Evolutionary conservation across 2,888 invertebrate species (phyloP), one percentile per base, ranked within the genome.

Genomic region (Cataglyphis livida): DNA sequence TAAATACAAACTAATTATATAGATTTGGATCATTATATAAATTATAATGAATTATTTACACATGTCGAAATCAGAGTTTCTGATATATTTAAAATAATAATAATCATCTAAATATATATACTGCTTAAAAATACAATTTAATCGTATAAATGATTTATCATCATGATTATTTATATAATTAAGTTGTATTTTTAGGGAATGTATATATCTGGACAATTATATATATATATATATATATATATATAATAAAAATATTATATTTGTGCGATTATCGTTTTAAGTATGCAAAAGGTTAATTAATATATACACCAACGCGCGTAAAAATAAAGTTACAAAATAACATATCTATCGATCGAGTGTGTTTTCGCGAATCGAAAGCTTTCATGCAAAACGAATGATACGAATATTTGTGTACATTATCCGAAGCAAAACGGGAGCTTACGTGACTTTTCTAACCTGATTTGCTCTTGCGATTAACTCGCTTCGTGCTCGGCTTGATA

Each of bases 381-480:
- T 82, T 75, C 66, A 35, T 9, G 25, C 18, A 38, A 66, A 76
- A 61, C 32, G 70, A 51, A 44, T 61, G 71, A 71, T 57, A 18
- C 38, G 78, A 84, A n/a, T 78, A 70, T 28, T 65, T n/a, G 83
- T 73, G 54, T 54, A 48, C 59, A 74, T 66, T 71, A 82, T 25
- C 25, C 59, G 54, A n/a, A 65, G 54, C 74, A 66, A 35, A 81
- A 44, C 65, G 48, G 41, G 35, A 81, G 64, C 76, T 88, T 81
- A 62, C 84, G 81, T 82, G 79, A 84, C 74, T 71, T 79, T 64
- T 62, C 68, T 85, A 88, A 88, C 86, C 89, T 87, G 85, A 81
- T 87, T 81, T 66, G 64, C 35, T 9, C 44, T 1, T 7, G 21
- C 81, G 81, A 84, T 84, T 85, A 81, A 65, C 41, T 38, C 25